Base-by-base conservation (phyloP, 2,113 vertebrate genomes). In the Nyctibius bracteatus region DNA sequence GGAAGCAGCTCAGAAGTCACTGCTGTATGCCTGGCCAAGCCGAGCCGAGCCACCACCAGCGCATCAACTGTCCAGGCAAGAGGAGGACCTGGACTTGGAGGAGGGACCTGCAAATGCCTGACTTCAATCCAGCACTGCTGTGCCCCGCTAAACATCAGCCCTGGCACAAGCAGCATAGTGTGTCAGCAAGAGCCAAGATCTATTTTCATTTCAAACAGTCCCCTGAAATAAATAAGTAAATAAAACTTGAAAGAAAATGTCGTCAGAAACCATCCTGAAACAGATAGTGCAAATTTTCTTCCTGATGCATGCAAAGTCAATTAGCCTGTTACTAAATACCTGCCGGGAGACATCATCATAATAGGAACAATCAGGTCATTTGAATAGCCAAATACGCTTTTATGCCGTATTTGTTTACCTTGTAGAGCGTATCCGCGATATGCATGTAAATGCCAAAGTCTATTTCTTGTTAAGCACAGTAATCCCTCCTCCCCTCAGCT, bases 311-410 rank as follows among this genome's bases (percentile, higher is more conserved):
- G 74, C 85, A 84, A 96, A 93, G 72, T 66, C 58, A 90, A 83
- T 81, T 92, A 92, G 70, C 4, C 6, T 70, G 35, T 77, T 67
- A 44, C 65, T 95, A 81, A 93, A 83, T 81, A 91, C 86, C 55
- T 84, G 58, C 87, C 13, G 10, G 88, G 89, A 96, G 79, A 91
- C 84, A 74, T 94, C 86, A 89, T 88, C 88, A 73, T 97, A 91
- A 86, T 96, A 72, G 74, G 72, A 93, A 92, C 90, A 94, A 94
- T 80, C 19, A 66, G 81, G 67, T 28, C 41, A 86, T 88, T 96
- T 96, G 95, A 97, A 95, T 97, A 95, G 77, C 88, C 86, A 91
- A 85, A 74, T 82, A 63, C 35, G 86, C 79, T 97, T 97, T 96
- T 90, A 94, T 96, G 86, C 92, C 4, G 2, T 72, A 93, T 95